phyloP scores from a whole-genome alignment of 2,888 invertebrate genomes.

The Neoscelio sp. region DNA sequence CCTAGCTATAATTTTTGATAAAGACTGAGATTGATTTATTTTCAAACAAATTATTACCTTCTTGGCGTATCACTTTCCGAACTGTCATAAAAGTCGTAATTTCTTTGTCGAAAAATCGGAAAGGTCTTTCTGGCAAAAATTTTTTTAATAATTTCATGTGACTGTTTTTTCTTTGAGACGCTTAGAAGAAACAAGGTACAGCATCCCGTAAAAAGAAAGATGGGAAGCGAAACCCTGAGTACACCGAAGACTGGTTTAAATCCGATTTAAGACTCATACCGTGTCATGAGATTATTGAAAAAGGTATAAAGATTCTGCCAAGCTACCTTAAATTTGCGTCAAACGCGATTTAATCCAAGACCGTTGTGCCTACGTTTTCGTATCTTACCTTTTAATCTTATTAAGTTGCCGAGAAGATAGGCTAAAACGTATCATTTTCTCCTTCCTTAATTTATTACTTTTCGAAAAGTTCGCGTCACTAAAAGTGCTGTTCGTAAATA shows the following conservation, averaged over 20 bases:
- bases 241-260: slow-evolving; percentile 72
- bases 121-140: slow-evolving; percentile 5
- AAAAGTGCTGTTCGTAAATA: slow-evolving; percentile 26
- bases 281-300: slow-evolving; percentile 76
- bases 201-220: slow-evolving; percentile 26
- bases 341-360: slow-evolving; percentile 77
- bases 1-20: no score
- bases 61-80: no score
- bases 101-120: slow-evolving; percentile 10
- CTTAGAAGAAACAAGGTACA: slow-evolving; percentile 36
- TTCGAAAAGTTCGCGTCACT: slow-evolving; percentile 66
- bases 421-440: slow-evolving; percentile 76
- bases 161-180: slow-evolving; percentile 36
- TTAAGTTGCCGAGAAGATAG: slow-evolving; percentile 74
- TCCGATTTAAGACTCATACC: slow-evolving; percentile 78
- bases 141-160: slow-evolving; percentile 9
- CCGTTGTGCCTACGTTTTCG: slow-evolving; percentile 66
- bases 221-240: slow-evolving; percentile 42
- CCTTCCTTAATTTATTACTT: slow-evolving; percentile 74
- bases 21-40: no score
- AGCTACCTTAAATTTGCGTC: slow-evolving; percentile 79
- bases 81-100: background rate
- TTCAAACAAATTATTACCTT: background rate
- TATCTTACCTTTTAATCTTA: slow-evolving; percentile 78
- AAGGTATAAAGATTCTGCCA: slow-evolving; percentile 73